These are phyloP conservation scores for Gila robusta DNA, from an alignment of 2,797 vertebrate genomes.

Conservation along the genomic window DNA sequence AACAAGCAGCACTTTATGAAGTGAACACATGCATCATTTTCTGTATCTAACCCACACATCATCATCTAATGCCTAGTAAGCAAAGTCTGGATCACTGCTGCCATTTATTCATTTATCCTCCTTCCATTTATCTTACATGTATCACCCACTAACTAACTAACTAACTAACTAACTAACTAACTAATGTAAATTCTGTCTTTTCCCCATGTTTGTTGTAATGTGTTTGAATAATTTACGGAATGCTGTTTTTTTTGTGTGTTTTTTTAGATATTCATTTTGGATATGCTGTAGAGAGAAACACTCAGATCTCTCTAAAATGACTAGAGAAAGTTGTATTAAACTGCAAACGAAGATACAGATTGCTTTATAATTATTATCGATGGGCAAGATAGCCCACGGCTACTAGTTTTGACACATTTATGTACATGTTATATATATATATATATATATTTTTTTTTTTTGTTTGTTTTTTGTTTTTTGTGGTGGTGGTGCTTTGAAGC, in stretches of 20 bases:
- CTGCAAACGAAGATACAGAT: background rate
- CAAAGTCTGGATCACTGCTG: constrained; percentile 55
- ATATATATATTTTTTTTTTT: background rate
- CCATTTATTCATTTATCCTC: background rate
- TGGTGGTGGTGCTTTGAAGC: constrained; percentile 5
- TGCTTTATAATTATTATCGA: background rate
- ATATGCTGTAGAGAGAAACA: background rate
- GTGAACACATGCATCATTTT: constrained; percentile 48
- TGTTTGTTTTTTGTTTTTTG: no score
- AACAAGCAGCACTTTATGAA: constrained; percentile 56
- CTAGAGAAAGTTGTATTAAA: background rate
- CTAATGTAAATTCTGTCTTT: constrained; percentile 31
- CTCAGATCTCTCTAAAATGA: background rate
- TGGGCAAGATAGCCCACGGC: background rate
- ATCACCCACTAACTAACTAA: constrained; percentile 12
- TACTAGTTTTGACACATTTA: constrained; percentile 19
- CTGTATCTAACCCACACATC: no score
- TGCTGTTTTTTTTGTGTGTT: constrained; percentile 35
- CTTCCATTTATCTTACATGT: background rate
- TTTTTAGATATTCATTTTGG: background rate
- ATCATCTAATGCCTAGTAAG: constrained; percentile 71
- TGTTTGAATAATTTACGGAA: constrained; percentile 59
- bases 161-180: background rate
- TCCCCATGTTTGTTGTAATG: constrained; percentile 61
- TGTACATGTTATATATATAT: background rate